These are phyloP conservation scores for Hyposoter dolosus DNA, from an alignment of 2,888 invertebrate species.

Conservation along the genomic window DNA sequence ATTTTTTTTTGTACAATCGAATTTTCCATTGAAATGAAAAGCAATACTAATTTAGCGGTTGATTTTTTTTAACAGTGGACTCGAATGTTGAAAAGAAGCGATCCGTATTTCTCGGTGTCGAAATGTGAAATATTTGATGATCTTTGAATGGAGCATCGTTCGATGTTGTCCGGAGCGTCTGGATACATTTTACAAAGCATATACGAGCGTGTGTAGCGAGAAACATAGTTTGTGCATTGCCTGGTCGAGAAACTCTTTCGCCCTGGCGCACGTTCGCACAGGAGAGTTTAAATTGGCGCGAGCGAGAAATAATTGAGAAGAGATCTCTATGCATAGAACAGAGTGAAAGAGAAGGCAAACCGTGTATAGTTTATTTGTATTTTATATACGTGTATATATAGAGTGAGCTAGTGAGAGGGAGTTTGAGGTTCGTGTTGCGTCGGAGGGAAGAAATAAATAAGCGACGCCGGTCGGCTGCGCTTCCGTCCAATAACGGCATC, in stretches of 20 bases:
- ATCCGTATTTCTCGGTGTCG: conserved; percentile 5
- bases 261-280: conserved; percentile 28
- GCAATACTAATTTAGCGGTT: not conserved
- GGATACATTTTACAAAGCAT: conserved; percentile 18
- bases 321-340: conserved; percentile 39
- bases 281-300: conserved; percentile 62
- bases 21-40: not conserved
- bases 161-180: conserved; percentile 36
- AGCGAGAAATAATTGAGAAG: conserved; percentile 62
- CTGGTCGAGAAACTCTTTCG: not conserved
- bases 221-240: conserved; percentile 10
- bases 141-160: conserved; percentile 9
- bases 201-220: not conserved
- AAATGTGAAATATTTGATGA: conserved; percentile 6
- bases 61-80: not conserved
- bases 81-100: not conserved
- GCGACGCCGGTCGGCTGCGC: conserved; percentile 65
- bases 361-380: conserved; percentile 24
- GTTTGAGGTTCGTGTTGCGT: conserved; percentile 52
- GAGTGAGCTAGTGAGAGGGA: conserved; percentile 22
- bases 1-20: not conserved
- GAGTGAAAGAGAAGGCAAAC: conserved; percentile 34
- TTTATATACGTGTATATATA: conserved; percentile 16
- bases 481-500: conserved; percentile 68
- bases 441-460: conserved; percentile 68